Percentiles rank a stretch among this genome's conserved stretches.
Conservation (phyloP, 2,113 vertebrate genomes). For the Scalopus aquaticus region DNA sequence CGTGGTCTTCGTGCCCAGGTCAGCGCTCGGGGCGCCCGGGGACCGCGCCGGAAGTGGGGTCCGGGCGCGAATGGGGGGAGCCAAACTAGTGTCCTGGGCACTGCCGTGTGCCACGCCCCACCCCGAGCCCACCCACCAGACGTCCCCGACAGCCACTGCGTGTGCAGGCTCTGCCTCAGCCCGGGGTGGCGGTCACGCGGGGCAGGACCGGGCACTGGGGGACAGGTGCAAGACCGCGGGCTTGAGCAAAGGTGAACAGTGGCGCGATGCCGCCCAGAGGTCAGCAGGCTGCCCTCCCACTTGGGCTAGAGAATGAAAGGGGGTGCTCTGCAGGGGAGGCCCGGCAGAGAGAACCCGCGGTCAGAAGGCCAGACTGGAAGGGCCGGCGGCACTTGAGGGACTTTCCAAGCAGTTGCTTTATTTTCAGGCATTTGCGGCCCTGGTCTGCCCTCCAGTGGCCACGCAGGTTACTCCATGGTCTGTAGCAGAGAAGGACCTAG, state of each 20-base stretch:
- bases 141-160: too few species aligned
- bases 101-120: too few species aligned
- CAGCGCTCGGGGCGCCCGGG: not conserved
- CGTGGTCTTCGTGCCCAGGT: conserved; percentile 96
- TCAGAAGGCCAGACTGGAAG: not conserved
- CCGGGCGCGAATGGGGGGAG: too few species aligned
- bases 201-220: too few species aligned
- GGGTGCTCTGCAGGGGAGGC: not conserved
- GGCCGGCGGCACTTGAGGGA: too few species aligned
- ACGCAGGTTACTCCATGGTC: not conserved
- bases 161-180: too few species aligned
- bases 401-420: not conserved
- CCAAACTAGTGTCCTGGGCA: too few species aligned
- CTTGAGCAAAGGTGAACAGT: not conserved
- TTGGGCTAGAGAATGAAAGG: too few species aligned
- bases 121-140: too few species aligned
- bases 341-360: not conserved
- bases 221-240: not conserved
- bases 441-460: conserved; percentile 43
- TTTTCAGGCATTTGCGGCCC: not conserved
- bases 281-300: too few species aligned
- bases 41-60: too few species aligned
- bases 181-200: too few species aligned
- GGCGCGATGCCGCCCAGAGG: not conserved
- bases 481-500: not conserved